These are phyloP conservation scores for Pagetopsis macropterus DNA, from an alignment of 2,797 vertebrate species.

Conservation along the genomic window DNA sequence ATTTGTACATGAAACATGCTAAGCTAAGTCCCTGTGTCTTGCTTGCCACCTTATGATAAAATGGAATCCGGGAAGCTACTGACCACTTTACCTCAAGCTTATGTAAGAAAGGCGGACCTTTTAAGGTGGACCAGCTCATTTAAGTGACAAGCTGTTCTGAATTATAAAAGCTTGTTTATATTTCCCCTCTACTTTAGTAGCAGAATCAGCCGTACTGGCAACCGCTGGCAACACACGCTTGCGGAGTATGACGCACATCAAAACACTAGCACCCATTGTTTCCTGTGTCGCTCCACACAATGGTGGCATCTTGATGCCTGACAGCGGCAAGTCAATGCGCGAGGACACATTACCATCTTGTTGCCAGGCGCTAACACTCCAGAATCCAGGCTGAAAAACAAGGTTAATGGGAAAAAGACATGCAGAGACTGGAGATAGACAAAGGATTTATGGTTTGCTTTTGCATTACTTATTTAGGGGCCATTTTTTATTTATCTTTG, in stretches of 20 bases:
- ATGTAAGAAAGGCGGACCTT: no score
- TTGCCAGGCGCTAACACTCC: not conserved
- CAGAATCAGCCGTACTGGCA: not conserved
- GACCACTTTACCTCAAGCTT: no score
- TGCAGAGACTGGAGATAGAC: not conserved
- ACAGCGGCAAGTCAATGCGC: not conserved
- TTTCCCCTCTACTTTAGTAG: not conserved
- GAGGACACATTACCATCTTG: not conserved
- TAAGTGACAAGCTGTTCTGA: no score
- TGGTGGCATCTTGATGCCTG: constrained; percentile 1
- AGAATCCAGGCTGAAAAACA: not conserved
- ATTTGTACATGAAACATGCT: no score
- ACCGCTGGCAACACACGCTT: not conserved
- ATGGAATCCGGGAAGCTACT: no score
- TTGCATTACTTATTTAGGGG: constrained; percentile 2
- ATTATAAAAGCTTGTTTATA: not conserved
- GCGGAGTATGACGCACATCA: not conserved
- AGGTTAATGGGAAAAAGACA: not conserved
- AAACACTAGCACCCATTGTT: constrained; percentile 9
- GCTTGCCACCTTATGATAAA: no score
- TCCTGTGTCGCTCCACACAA: not conserved
- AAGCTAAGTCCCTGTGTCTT: no score
- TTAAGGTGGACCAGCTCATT: no score
- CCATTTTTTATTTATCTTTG: not conserved
- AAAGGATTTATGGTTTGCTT: not conserved